A percentile compares a stretch with the other conserved stretches of the same genome.
Conservation (phyloP, 2,797 vertebrate genomes). For the Cossypha polioptera region DNA sequence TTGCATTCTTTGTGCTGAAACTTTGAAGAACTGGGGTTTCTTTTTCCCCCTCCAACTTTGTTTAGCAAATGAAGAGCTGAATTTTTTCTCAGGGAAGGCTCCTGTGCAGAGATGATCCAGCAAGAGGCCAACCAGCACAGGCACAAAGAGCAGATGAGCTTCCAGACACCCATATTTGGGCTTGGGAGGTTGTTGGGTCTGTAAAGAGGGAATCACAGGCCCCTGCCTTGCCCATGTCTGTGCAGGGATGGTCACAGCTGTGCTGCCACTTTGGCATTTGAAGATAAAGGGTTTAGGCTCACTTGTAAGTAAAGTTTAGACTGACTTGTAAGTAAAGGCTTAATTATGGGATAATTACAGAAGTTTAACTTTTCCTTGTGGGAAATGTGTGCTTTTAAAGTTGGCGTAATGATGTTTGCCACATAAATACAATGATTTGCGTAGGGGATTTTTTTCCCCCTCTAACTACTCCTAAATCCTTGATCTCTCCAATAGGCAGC, state of each 20-base stretch:
- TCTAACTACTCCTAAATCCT: neutral
- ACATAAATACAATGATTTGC: constrained; percentile 25
- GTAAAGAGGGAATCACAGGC: neutral
- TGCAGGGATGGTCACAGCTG: neutral
- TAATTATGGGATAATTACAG: constrained; percentile 52
- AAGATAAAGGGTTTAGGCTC: neutral
- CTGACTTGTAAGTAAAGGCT: neutral
- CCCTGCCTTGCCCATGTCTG: neutral
- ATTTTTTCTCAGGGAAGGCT: neutral
- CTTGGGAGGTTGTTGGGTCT: neutral
- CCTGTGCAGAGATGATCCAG: neutral
- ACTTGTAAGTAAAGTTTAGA: neutral
- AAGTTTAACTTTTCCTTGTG: constrained; percentile 43
- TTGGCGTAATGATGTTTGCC: constrained; percentile 45
- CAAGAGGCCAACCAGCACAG: neutral
- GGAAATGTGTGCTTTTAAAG: neutral
- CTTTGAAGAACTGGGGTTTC: neutral
- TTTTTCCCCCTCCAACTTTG: neutral
- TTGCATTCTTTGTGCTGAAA: neutral
- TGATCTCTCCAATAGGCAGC: neutral
- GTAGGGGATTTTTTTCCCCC: constrained; percentile 18
- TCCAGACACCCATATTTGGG: neutral
- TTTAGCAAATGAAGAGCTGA: neutral
- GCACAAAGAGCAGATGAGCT: neutral
- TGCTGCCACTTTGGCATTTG: neutral